Evolutionary conservation across 2,113 vertebrate species (phyloP).

Genomic region (Azemiops feae): DNA sequence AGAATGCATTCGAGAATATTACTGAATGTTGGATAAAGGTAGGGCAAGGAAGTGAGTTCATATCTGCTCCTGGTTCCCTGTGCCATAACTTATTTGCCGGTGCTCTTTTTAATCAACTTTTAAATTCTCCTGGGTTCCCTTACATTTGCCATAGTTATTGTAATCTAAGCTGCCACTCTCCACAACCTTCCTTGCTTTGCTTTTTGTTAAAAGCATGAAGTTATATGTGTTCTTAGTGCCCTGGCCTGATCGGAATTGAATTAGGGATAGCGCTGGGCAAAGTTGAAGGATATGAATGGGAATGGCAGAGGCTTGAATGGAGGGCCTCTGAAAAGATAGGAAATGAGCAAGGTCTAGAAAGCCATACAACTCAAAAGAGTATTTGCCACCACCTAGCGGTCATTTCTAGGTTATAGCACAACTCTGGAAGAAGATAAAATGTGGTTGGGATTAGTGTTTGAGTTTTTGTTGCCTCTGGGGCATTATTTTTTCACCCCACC

Average conservation of each 20-base stretch:
- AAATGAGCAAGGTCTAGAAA: background rate
- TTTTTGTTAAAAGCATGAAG: background rate
- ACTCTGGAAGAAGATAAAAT: background rate
- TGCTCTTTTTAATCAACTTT: background rate
- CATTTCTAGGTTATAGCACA: background rate
- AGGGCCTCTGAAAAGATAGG: background rate
- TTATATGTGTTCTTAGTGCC: background rate
- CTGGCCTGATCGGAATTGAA: background rate
- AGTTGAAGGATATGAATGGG: background rate
- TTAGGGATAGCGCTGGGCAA: background rate
- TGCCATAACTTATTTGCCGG: background rate
- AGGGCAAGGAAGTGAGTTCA: background rate
- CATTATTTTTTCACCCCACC: background rate
- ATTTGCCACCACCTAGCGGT: background rate
- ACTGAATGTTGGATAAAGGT: background rate
- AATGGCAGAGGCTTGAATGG: background rate
- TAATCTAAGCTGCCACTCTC: background rate
- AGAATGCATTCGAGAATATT: background rate
- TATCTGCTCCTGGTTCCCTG: background rate
- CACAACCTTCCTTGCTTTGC: background rate
- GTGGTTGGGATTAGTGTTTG: background rate
- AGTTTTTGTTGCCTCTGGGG: background rate
- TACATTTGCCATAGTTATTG: background rate
- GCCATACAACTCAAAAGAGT: background rate
- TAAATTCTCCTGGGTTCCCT: background rate